phyloP scores from a whole-genome alignment of 2,888 invertebrate genomes.

The Gymnosoma rotundatum region DNA sequence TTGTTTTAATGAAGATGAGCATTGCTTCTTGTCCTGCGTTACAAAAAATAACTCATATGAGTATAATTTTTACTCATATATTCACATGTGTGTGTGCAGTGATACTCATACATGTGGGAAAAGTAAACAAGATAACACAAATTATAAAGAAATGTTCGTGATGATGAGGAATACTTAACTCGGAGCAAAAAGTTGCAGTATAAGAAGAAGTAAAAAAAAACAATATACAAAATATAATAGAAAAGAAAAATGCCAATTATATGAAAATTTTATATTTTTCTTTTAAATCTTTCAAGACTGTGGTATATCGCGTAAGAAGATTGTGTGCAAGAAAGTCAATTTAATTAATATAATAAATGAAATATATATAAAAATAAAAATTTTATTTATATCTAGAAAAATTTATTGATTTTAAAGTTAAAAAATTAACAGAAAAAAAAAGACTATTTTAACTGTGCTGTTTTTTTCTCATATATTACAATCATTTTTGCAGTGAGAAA shows the following conservation, averaged over 20 bases:
- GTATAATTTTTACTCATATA: slow-evolving; percentile 19
- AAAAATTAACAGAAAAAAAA: too few species aligned
- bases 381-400: too few species aligned
- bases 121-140: slow-evolving; percentile 13
- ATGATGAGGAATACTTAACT: slow-evolving; percentile 29
- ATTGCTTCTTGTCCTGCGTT: slow-evolving; percentile 2
- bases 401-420: too few species aligned
- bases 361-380: neutral
- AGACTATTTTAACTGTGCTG: too few species aligned
- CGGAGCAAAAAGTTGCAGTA: neutral
- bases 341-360: neutral
- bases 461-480: too few species aligned
- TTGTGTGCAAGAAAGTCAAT: slow-evolving; percentile 28
- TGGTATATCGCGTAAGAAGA: slow-evolving; percentile 17
- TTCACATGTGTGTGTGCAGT: neutral
- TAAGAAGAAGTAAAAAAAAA: too few species aligned
- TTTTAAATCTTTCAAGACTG: slow-evolving; percentile 33
- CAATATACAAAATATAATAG: neutral
- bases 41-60: slow-evolving; percentile 39
- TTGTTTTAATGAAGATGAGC: neutral
- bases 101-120: neutral
- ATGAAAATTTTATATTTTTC: slow-evolving; percentile 31
- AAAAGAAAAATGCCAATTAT: slow-evolving; percentile 11
- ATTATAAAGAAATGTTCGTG: slow-evolving; percentile 8
- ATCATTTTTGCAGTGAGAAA: too few species aligned